phyloP scores from a whole-genome alignment of 1,140 invertebrate genomes.

The Mesaphorura yosii region DNA sequence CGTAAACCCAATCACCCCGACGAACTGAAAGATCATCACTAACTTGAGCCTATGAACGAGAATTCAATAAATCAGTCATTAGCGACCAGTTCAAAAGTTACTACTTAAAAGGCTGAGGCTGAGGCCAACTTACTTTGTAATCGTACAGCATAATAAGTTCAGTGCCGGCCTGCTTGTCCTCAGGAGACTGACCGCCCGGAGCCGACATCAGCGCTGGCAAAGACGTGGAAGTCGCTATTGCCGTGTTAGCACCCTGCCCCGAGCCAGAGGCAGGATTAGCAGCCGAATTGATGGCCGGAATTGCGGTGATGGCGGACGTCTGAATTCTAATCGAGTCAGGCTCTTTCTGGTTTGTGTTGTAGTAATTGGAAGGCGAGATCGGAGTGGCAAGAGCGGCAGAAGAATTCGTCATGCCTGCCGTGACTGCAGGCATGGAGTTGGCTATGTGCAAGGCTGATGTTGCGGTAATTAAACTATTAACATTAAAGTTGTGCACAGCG shows the following conservation, averaged over 20 bases:
- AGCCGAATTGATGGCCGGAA: not conserved
- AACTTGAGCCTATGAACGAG: conserved; percentile 58
- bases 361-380: too few species aligned
- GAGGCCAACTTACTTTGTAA: conserved; percentile 56
- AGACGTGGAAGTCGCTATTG: too few species aligned
- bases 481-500: too few species aligned
- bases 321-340: too few species aligned
- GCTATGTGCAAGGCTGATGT: not conserved
- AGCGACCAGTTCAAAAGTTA: not conserved
- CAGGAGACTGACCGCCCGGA: not conserved
- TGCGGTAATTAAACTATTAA: too few species aligned
- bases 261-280: not conserved
- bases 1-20: conserved; percentile 87
- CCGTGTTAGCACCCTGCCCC: too few species aligned
- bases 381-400: too few species aligned
- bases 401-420: too few species aligned
- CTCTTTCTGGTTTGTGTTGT: not conserved
- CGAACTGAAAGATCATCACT: conserved; percentile 79
- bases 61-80: not conserved
- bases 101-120: not conserved
- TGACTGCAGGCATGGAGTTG: too few species aligned
- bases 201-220: too few species aligned
- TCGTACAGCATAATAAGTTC: conserved; percentile 88
- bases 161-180: conserved; percentile 60
- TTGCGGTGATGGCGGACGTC: not conserved